Evolutionary conservation across 1,140 invertebrate genomes (phyloP).

Genomic region (Meloidogyne floridensis): DNA sequence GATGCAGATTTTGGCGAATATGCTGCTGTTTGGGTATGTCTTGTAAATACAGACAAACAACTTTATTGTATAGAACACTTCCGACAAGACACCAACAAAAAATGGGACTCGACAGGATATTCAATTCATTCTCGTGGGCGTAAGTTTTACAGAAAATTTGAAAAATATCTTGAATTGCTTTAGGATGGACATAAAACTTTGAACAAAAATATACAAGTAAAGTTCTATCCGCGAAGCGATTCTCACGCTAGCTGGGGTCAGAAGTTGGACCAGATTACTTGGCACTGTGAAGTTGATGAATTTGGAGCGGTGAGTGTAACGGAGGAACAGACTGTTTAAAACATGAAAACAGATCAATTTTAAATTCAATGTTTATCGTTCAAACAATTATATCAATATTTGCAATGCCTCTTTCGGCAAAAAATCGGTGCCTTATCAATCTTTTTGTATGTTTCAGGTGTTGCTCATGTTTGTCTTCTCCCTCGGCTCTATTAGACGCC

Average conservation of each 20-base stretch:
- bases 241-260: slow-evolving; percentile 40
- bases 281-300: slow-evolving; percentile 35
- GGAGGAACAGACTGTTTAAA: slow-evolving; percentile 30
- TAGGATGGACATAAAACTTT: slow-evolving; percentile 27
- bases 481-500: background rate
- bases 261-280: slow-evolving; percentile 35
- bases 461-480: background rate
- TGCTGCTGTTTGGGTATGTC: slow-evolving; percentile 21
- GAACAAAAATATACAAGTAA: slow-evolving; percentile 40
- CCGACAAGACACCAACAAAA: slow-evolving; percentile 42
- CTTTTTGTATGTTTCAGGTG: background rate
- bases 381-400: slow-evolving; percentile 2
- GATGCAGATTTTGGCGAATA: slow-evolving; percentile 22
- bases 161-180: background rate
- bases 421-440: slow-evolving; percentile 25
- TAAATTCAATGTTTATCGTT: background rate
- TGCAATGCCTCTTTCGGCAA: slow-evolving; percentile 14
- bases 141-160: background rate
- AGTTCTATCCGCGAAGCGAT: slow-evolving; percentile 39
- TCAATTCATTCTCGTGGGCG: slow-evolving; percentile 28
- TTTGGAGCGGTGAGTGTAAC: slow-evolving; percentile 27
- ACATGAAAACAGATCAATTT: no score
- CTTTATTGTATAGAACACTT: slow-evolving; percentile 27
- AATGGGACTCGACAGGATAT: slow-evolving; percentile 38
- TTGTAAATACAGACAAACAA: background rate